These are phyloP conservation scores for Drosophila yakuba DNA, from an alignment of 1,140 invertebrate species.

Conservation along the genomic window DNA sequence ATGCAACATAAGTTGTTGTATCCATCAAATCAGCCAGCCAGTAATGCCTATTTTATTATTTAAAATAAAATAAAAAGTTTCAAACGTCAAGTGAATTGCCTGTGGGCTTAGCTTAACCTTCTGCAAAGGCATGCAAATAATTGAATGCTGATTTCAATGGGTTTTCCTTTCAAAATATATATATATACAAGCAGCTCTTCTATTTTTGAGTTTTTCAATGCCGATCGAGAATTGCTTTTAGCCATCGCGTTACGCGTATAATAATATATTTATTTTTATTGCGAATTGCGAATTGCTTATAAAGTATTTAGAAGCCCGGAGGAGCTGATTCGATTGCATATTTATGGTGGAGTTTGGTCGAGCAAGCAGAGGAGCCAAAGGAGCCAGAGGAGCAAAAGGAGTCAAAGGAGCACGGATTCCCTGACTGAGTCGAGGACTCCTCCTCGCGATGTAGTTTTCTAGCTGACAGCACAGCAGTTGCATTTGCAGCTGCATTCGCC, in stretches of 20 bases:
- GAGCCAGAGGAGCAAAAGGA: neutral
- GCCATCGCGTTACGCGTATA: too few species aligned
- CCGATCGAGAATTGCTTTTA: too few species aligned
- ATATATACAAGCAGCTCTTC: too few species aligned
- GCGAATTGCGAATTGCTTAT: neutral
- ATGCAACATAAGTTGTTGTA: conserved; percentile 6
- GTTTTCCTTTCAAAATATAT: too few species aligned
- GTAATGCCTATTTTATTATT: conserved; percentile 6
- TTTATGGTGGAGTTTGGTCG: neutral
- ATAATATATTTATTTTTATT: neutral
- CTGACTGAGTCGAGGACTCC: too few species aligned
- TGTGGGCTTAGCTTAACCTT: neutral
- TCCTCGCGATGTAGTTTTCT: conserved; percentile 5
- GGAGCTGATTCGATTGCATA: conserved; percentile 2
- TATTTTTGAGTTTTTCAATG: too few species aligned
- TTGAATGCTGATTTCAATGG: too few species aligned
- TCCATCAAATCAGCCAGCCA: neutral
- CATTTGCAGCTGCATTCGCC: neutral
- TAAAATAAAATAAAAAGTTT: conserved; percentile 1
- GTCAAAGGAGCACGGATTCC: neutral
- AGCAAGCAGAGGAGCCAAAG: neutral
- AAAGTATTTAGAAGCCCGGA: neutral
- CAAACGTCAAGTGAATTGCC: neutral
- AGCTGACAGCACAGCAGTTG: conserved; percentile 8
- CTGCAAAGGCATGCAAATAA: neutral